Evolutionary conservation across 2,113 vertebrate genomes (phyloP).

Genomic region (Aythya baeri): DNA sequence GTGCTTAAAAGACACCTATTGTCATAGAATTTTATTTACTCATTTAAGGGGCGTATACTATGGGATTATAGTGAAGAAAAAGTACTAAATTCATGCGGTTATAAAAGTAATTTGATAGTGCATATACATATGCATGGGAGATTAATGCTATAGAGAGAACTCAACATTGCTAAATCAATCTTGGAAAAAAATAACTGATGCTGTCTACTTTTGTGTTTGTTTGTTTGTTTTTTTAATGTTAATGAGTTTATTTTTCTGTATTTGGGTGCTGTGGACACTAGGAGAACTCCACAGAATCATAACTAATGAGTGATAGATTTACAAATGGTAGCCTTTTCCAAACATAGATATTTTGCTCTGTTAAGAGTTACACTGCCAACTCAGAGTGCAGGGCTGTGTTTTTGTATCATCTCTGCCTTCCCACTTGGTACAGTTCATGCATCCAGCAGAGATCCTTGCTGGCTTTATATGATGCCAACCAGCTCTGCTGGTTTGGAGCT

Average conservation of each 20-base stretch:
- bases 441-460: not conserved
- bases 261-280: not conserved
- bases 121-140: not conserved
- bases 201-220: not conserved
- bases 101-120: not conserved
- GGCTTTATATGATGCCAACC: rapidly evolving
- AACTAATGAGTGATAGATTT: not conserved
- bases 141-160: not conserved
- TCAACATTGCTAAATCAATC: not conserved
- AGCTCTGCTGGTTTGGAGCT: not conserved
- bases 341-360: not conserved
- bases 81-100: not conserved
- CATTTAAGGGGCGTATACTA: not conserved
- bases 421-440: not conserved
- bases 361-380: not conserved
- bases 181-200: not conserved
- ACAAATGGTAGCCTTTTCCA: not conserved
- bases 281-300: not conserved
- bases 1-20: not conserved
- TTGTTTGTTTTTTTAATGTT: not conserved
- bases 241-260: not conserved
- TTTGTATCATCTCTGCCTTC: not conserved
- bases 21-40: not conserved
- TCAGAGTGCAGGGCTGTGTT: not conserved
- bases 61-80: not conserved